These are phyloP conservation scores for Scolopax mira DNA, from an alignment of 2,113 vertebrate species.

Conservation along the genomic window DNA sequence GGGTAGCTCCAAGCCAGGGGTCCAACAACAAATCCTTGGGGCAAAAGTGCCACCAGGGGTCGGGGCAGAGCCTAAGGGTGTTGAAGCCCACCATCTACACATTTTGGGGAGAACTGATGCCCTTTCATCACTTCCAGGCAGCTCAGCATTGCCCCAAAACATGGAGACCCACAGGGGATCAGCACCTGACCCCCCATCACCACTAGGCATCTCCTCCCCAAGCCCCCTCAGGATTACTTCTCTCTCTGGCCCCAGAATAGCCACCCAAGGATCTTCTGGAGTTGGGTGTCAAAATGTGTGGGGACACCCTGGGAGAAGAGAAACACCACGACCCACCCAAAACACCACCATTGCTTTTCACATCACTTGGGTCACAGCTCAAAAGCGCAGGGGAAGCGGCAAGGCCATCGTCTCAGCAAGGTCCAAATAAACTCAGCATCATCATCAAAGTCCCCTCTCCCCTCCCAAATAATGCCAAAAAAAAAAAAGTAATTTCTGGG, in stretches of 20 bases:
- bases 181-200: background rate
- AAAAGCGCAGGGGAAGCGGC: conserved; percentile 27
- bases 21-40: background rate
- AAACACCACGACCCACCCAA: background rate
- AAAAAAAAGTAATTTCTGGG: conserved; percentile 64
- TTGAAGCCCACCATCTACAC: background rate
- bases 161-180: background rate
- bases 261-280: background rate
- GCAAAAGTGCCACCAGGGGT: rapidly evolving
- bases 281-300: background rate
- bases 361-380: conserved; percentile 61
- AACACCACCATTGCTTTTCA: conserved; percentile 57
- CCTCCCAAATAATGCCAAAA: conserved; percentile 2
- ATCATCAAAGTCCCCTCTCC: background rate
- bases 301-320: background rate
- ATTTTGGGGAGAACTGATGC: background rate
- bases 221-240: rapidly evolving
- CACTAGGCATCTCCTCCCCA: background rate
- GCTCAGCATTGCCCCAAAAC: background rate
- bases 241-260: background rate
- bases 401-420: conserved; percentile 26
- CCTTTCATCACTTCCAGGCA: background rate
- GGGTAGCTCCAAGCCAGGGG: background rate
- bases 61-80: rapidly evolving
- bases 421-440: conserved; percentile 34